Evolutionary conservation across 2,113 vertebrate genomes (phyloP).

Genomic region (Octodon degus): DNA sequence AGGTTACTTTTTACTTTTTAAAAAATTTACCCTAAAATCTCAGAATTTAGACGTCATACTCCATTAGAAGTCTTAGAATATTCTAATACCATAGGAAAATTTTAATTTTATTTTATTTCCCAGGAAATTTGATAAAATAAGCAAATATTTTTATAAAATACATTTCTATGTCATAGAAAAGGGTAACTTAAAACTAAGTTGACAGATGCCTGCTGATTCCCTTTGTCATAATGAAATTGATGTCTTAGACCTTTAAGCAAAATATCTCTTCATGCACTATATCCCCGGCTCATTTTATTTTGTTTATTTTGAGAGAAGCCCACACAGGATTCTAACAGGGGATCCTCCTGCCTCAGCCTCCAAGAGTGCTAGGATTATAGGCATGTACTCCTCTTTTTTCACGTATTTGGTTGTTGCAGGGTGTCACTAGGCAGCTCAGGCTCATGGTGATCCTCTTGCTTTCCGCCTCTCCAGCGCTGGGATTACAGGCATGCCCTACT

Average conservation of each 20-base stretch:
- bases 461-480: too few relatives aligned
- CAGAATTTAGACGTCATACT: neutral
- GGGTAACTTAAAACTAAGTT: constrained; percentile 35
- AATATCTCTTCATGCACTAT: neutral
- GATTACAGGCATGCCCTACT: too few relatives aligned
- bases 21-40: neutral
- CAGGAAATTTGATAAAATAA: neutral
- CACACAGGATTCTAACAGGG: too few relatives aligned
- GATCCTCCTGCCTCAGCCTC: neutral
- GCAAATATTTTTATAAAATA: neutral
- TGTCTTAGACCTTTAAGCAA: neutral
- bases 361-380: neutral
- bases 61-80: neutral
- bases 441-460: too few relatives aligned
- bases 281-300: neutral
- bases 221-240: neutral
- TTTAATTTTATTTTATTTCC: constrained; percentile 28
- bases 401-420: too few relatives aligned
- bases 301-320: neutral
- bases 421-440: too few relatives aligned
- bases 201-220: neutral
- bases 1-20: neutral
- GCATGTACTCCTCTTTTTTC: neutral
- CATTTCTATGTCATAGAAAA: neutral
- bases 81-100: neutral